A percentile compares a stretch with the other conserved stretches of the same genome.
Evolutionary conservation across 2,888 invertebrate genomes (phyloP).

Genomic region (Punctoribates punctum): DNA sequence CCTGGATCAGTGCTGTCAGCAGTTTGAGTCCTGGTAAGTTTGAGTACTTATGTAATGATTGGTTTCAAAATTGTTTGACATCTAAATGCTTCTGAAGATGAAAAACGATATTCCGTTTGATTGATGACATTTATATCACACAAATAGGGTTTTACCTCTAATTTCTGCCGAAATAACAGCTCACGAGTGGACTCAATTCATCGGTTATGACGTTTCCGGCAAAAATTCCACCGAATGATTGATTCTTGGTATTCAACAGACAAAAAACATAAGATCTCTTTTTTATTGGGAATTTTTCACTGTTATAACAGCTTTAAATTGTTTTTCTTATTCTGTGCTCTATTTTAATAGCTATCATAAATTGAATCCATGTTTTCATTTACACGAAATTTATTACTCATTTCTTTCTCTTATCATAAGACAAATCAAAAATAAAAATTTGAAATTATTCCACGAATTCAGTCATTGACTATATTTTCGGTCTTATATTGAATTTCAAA

Average conservation of each 20-base stretch:
- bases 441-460: too few relatives aligned
- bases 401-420: too few relatives aligned
- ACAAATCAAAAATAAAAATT: too few relatives aligned
- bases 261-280: too few relatives aligned
- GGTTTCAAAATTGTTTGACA: background rate
- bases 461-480: too few relatives aligned
- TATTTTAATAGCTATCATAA: too few relatives aligned
- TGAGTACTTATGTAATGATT: slow-evolving; percentile 1
- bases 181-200: background rate
- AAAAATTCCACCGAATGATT: background rate
- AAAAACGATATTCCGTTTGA: background rate
- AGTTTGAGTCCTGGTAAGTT: slow-evolving; percentile 11
- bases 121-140: background rate
- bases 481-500: too few relatives aligned
- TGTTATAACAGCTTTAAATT: too few relatives aligned
- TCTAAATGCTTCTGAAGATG: background rate
- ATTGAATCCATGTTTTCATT: too few relatives aligned
- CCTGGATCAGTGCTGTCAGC: background rate
- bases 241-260: background rate
- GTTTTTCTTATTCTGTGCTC: too few relatives aligned
- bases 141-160: slow-evolving; percentile 9
- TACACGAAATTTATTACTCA: too few relatives aligned
- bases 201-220: background rate
- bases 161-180: background rate
- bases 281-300: too few relatives aligned